Conservation (phyloP, 2,797 vertebrate species). For the Tenualosa thibaudeaui region DNA sequence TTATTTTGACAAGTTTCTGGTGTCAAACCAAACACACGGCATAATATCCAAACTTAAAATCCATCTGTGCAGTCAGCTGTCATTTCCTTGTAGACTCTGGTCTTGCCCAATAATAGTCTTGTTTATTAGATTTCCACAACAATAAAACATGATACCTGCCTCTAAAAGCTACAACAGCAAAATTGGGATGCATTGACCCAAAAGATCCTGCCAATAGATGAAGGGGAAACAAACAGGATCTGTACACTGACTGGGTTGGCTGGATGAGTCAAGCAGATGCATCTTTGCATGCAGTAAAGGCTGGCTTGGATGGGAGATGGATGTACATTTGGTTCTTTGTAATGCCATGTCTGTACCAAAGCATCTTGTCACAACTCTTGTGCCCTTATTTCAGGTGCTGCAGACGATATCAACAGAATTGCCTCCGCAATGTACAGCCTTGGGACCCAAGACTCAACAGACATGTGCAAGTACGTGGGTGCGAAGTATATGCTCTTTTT, state of each 20-base stretch:
- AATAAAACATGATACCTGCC: slow-evolving; percentile 50
- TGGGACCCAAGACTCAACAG: slow-evolving; percentile 96
- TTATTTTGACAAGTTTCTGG: background rate
- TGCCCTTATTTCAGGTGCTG: slow-evolving; percentile 76
- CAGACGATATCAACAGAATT: slow-evolving; percentile 98
- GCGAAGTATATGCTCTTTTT: background rate
- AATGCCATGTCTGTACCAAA: background rate
- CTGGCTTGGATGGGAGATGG: background rate
- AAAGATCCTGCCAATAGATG: background rate
- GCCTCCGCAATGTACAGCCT: slow-evolving; percentile 91
- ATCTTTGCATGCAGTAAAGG: slow-evolving; percentile 5
- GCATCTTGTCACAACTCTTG: background rate
- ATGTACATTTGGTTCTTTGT: background rate
- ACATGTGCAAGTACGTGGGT: slow-evolving; percentile 88
- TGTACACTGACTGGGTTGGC: slow-evolving; percentile 2
- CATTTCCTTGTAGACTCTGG: background rate
- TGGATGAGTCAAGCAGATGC: background rate
- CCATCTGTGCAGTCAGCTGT: slow-evolving; percentile 8
- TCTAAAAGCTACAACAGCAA: slow-evolving; percentile 16
- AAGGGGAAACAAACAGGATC: background rate
- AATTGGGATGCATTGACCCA: background rate
- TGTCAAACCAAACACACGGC: background rate
- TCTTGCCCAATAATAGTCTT: background rate
- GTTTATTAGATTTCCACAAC: slow-evolving; percentile 35
- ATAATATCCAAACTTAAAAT: background rate